phyloP scores from a whole-genome alignment of 2,797 vertebrate species.

The Acestrorhynchus altus region DNA sequence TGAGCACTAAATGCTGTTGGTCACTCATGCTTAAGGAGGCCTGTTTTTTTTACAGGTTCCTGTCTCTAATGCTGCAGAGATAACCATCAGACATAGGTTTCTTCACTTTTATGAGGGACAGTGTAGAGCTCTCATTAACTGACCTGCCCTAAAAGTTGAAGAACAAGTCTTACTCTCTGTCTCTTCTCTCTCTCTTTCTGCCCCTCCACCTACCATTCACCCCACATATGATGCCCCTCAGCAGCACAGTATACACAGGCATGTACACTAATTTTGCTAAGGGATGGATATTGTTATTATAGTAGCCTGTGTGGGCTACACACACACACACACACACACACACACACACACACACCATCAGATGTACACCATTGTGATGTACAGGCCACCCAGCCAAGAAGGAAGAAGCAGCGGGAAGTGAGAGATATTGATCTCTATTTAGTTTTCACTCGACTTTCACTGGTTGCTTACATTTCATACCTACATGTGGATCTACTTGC shows the following conservation, averaged over 20 bases:
- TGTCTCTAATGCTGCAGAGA: constrained; percentile 17
- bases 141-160: constrained; percentile 16
- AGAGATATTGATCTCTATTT: constrained; percentile 25
- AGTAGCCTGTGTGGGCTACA: background rate
- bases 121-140: background rate
- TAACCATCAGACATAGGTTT: constrained; percentile 9
- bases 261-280: constrained; percentile 3
- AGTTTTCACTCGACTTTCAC: background rate
- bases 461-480: constrained; percentile 6
- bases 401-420: constrained; percentile 17
- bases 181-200: background rate
- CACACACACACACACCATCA: background rate
- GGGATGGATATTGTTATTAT: constrained; percentile 1
- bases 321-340: too few species aligned
- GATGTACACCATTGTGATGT: background rate
- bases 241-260: background rate
- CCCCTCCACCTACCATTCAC: background rate
- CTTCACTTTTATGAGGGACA: constrained; percentile 41
- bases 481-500: background rate
- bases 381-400: background rate
- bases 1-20: constrained; percentile 27
- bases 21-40: constrained; percentile 22
- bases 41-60: constrained; percentile 21
- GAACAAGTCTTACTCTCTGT: background rate
- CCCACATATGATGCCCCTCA: background rate